Percentiles rank a stretch among this genome's conserved stretches.
Conservation (phyloP, 2,888 invertebrate genomes). For the Tuberolachnus salignus region DNA sequence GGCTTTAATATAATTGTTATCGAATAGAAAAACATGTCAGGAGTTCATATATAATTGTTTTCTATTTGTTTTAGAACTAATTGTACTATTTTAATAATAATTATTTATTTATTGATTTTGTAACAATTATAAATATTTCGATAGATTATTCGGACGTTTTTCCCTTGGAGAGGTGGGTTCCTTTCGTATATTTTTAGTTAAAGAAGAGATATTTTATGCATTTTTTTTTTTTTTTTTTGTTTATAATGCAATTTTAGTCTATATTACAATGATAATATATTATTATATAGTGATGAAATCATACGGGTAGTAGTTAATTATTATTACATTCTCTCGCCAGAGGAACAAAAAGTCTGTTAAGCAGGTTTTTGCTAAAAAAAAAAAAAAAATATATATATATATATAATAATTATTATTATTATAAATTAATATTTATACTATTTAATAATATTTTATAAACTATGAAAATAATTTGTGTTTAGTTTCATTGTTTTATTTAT, state of each 20-base stretch:
- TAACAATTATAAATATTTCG: constrained; percentile 35
- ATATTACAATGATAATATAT: constrained; percentile 26
- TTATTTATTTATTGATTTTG: constrained; percentile 45
- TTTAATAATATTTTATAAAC: constrained; percentile 22
- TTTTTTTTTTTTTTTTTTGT: constrained; percentile 14
- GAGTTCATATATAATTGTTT: neutral
- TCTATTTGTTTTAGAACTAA: constrained; percentile 42
- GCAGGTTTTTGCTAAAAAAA: constrained; percentile 45
- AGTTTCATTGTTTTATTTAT: constrained; percentile 45
- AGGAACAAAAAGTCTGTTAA: constrained; percentile 51
- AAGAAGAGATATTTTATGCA: neutral
- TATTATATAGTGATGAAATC: constrained; percentile 38
- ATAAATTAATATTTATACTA: constrained; percentile 37
- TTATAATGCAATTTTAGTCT: constrained; percentile 40
- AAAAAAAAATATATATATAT: neutral
- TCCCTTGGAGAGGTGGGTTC: constrained; percentile 25
- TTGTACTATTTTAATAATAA: constrained; percentile 45
- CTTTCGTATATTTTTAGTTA: constrained; percentile 38
- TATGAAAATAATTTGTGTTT: constrained; percentile 39
- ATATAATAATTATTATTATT: constrained; percentile 18
- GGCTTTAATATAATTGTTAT: constrained; percentile 26
- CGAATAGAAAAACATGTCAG: neutral
- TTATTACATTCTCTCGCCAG: constrained; percentile 36
- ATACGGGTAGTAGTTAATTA: constrained; percentile 55
- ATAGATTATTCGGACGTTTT: constrained; percentile 29